These are phyloP conservation scores for Syritta pipiens DNA, from an alignment of 2,888 invertebrate genomes.

Conservation along the genomic window DNA sequence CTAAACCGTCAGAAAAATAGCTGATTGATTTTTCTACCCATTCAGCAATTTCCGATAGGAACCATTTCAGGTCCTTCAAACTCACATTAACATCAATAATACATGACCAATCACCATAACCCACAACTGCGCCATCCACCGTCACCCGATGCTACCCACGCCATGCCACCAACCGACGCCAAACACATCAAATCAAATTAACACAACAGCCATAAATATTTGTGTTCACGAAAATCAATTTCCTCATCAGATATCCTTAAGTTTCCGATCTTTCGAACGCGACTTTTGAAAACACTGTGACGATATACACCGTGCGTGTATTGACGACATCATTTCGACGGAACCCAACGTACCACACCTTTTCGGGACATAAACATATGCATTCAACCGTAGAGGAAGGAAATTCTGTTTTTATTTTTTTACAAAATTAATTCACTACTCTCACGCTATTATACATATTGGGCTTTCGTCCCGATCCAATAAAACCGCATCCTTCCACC, in stretches of 20 bases:
- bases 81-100: conserved; percentile 1
- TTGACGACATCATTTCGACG: conserved; percentile 35
- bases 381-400: conserved; percentile 6
- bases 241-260: conserved; percentile 43
- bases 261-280: conserved; percentile 1
- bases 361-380: conserved; percentile 31
- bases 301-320: conserved; percentile 54
- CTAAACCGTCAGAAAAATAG: too few species aligned
- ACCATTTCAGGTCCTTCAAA: background rate
- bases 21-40: too few species aligned
- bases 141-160: too few species aligned
- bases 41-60: too few species aligned
- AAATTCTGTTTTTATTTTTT: too few species aligned
- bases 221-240: conserved; percentile 51
- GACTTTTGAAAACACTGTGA: too few species aligned
- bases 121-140: too few species aligned
- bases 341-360: conserved; percentile 51
- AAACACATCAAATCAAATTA: conserved; percentile 50
- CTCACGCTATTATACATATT: conserved; percentile 48
- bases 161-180: conserved; percentile 3
- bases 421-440: conserved; percentile 54
- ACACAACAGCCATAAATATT: conserved; percentile 31
- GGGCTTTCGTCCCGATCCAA: conserved; percentile 24
- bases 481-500: conserved; percentile 45
- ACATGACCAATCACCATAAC: background rate